phyloP scores from a whole-genome alignment of 2,113 vertebrate species.

The Muntiacus reevesi region DNA sequence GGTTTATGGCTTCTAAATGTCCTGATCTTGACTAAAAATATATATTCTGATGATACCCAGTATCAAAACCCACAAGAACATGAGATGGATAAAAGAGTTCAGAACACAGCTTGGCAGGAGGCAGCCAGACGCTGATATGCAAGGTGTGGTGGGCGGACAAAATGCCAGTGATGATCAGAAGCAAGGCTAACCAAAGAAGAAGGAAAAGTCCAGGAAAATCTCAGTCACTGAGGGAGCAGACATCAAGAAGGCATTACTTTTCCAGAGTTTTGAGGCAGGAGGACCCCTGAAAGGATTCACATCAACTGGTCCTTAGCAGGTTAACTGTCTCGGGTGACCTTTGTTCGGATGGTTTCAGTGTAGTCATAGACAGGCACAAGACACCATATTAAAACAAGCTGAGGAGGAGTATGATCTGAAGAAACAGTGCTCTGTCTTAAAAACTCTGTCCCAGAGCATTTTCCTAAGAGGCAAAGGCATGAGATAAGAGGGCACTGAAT shows the following conservation, averaged over 20 bases:
- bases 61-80: background rate
- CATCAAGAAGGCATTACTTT: background rate
- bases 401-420: background rate
- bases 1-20: background rate
- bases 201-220: background rate
- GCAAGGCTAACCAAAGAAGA: background rate
- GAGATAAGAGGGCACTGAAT: background rate
- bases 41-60: background rate
- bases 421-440: background rate
- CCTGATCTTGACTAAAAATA: background rate
- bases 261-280: background rate
- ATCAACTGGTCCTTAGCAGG: background rate
- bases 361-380: background rate
- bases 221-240: background rate
- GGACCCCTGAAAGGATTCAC: background rate
- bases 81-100: background rate
- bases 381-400: background rate
- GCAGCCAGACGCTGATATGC: rapidly evolving
- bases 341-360: background rate
- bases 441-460: background rate
- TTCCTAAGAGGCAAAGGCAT: background rate
- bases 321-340: background rate
- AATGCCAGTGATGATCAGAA: background rate
- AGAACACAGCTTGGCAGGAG: background rate
- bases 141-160: rapidly evolving